phyloP scores from a whole-genome alignment of 2,888 invertebrate species.

The Heliconius sara region DNA sequence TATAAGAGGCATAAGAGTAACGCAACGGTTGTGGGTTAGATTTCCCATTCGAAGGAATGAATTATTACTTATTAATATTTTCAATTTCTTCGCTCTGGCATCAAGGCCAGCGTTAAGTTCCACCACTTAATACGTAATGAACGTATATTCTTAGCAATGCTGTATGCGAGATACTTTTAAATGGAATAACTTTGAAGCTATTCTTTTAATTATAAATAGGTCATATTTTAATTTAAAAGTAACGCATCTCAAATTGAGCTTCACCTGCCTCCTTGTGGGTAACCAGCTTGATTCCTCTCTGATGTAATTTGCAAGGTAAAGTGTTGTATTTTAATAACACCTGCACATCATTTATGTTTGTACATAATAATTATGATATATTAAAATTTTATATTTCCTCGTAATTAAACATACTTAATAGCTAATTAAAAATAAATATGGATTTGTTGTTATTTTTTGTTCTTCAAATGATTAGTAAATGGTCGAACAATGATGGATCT shows the following conservation, averaged over 20 bases:
- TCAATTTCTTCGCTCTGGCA: too few species aligned
- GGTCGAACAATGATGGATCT: slow-evolving; percentile 8
- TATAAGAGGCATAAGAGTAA: too few species aligned
- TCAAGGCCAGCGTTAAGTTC: too few species aligned
- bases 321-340: slow-evolving; percentile 1
- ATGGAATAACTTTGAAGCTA: too few species aligned
- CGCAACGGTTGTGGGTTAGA: too few species aligned
- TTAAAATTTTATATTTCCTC: slow-evolving; percentile 23
- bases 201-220: background rate
- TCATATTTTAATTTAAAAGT: background rate
- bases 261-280: background rate
- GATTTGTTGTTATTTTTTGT: slow-evolving; percentile 7
- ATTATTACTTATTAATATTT: too few species aligned
- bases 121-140: too few species aligned
- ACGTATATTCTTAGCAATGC: too few species aligned
- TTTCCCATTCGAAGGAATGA: too few species aligned
- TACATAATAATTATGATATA: slow-evolving; percentile 19
- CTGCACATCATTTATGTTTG: background rate
- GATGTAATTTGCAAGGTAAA: slow-evolving; percentile 10
- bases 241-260: background rate
- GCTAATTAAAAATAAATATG: slow-evolving; percentile 10
- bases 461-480: slow-evolving; percentile 8
- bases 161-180: too few species aligned
- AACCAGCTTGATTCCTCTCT: slow-evolving; percentile 1
- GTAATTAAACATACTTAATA: slow-evolving; percentile 21